Percentiles rank a stretch among this genome's conserved stretches.
Evolutionary conservation across 1,140 invertebrate species (phyloP).

Genomic region (Pogonomyrmex barbatus): DNA sequence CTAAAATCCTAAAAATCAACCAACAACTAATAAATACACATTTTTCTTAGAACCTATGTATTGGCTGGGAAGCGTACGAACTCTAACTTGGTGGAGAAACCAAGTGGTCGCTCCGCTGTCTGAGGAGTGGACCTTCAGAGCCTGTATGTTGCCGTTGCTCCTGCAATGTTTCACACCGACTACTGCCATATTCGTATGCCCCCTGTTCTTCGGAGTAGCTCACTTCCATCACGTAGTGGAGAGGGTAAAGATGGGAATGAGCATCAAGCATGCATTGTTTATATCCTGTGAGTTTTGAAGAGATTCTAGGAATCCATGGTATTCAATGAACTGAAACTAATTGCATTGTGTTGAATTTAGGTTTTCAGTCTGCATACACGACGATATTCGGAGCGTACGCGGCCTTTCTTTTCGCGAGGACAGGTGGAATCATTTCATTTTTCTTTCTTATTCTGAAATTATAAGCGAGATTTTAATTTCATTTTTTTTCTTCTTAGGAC

Average conservation of each 20-base stretch:
- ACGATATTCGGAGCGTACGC: constrained; percentile 97
- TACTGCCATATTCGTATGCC: constrained; percentile 93
- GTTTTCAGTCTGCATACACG: constrained; percentile 96
- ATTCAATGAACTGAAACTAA: neutral
- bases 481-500: constrained; percentile 88
- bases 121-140: constrained; percentile 97
- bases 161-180: constrained; percentile 93
- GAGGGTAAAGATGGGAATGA: constrained; percentile 90
- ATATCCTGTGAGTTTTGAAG: constrained; percentile 88
- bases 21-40: neutral
- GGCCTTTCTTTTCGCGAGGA: constrained; percentile 94
- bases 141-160: constrained; percentile 96
- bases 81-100: constrained; percentile 95
- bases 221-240: constrained; percentile 97
- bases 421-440: constrained; percentile 84
- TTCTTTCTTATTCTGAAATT: neutral
- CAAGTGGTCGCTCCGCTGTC: constrained; percentile 96
- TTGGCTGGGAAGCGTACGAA: constrained; percentile 90
- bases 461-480: neutral
- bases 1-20: neutral
- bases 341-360: constrained; percentile 85
- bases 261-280: constrained; percentile 89
- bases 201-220: constrained; percentile 96
- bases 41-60: constrained; percentile 89
- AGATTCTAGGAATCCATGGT: constrained; percentile 67